Evolutionary conservation across 37 sponge, comb jelly and placozoan species (phyloP).

Genomic region (Beroe forskalii): DNA sequence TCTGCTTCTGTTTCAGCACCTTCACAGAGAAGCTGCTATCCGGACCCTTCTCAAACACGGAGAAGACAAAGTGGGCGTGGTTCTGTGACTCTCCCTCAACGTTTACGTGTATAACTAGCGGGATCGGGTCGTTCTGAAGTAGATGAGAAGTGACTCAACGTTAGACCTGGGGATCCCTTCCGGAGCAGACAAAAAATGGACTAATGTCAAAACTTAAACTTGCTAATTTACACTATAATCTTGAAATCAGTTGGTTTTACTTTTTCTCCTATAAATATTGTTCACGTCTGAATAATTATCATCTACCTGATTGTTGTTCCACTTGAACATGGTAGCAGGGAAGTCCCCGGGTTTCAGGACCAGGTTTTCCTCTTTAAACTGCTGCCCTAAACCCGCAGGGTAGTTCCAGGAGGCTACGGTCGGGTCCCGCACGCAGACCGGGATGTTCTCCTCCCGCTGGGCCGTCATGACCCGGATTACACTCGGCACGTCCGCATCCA

Average conservation of each 20-base stretch:
- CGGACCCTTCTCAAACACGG: constrained; percentile 13
- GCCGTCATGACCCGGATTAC: constrained; percentile 45
- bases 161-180: no score
- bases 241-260: no score
- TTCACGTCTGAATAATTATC: no score
- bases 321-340: constrained; percentile 38
- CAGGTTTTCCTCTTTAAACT: background rate
- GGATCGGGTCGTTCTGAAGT: constrained; percentile 17
- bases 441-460: background rate
- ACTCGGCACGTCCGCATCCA: constrained; percentile 80
- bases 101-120: constrained; percentile 30
- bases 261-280: no score
- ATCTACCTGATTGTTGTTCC: constrained; percentile 1
- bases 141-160: no score
- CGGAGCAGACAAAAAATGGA: no score
- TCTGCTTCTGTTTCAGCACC: constrained; percentile 54
- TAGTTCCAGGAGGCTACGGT: background rate
- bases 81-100: constrained; percentile 36
- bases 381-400: constrained; percentile 19
- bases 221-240: no score
- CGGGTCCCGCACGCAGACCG: background rate
- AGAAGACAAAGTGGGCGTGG: constrained; percentile 39
- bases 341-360: constrained; percentile 2
- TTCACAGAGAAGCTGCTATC: constrained; percentile 36
- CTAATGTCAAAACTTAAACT: no score